phyloP scores from a whole-genome alignment of 2,888 invertebrate species.

The Polydrusus tereticollis region DNA sequence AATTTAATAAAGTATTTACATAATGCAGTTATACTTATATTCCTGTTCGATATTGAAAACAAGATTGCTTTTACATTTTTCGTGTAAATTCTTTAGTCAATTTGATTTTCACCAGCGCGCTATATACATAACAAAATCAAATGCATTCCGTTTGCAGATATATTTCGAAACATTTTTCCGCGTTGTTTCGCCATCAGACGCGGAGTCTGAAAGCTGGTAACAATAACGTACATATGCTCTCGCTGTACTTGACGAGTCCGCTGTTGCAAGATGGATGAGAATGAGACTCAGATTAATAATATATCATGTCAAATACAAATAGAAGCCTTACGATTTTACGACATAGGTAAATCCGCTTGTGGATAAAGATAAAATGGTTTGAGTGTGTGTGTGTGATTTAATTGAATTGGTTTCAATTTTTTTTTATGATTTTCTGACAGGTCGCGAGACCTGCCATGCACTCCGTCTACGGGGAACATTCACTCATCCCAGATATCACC shows the following conservation, averaged over 20 bases:
- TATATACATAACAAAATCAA: constrained; percentile 7
- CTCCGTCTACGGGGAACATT: too few species aligned
- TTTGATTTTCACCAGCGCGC: background rate
- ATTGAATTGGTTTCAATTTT: background rate
- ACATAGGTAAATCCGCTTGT: background rate
- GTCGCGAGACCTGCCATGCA: too few species aligned
- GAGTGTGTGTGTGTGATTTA: background rate
- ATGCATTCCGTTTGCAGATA: constrained; percentile 12
- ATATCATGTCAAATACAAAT: constrained; percentile 3
- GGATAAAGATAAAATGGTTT: background rate
- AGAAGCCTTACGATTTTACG: background rate
- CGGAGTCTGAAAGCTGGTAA: background rate
- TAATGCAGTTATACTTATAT: background rate
- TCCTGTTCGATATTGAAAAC: background rate
- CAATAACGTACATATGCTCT: background rate
- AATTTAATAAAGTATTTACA: background rate
- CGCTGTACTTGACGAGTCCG: constrained; percentile 4
- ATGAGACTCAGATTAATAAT: constrained; percentile 1
- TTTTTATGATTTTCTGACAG: too few species aligned
- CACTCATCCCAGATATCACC: too few species aligned
- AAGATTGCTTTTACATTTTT: background rate
- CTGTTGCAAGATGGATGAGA: constrained; percentile 12
- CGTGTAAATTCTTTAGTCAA: background rate
- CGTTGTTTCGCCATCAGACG: constrained; percentile 9
- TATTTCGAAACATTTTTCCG: constrained; percentile 9